These are phyloP conservation scores for Gallinago stenura DNA, from an alignment of 2,797 vertebrate species.

Conservation along the genomic window DNA sequence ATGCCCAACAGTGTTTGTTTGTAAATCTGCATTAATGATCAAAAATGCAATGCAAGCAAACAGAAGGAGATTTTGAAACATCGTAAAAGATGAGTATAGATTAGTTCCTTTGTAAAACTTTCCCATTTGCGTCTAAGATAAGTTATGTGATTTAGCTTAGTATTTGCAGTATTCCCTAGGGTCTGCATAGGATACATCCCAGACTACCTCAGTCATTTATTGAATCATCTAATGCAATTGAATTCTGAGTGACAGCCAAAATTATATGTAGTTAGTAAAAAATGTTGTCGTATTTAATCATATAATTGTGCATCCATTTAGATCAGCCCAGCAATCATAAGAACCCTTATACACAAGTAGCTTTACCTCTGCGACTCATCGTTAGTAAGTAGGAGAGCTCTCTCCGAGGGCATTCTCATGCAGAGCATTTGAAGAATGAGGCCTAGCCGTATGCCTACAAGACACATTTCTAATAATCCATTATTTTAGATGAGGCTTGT, in stretches of 20 bases:
- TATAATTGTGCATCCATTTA: constrained; percentile 65
- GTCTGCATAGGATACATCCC: constrained; percentile 7
- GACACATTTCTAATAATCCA: not conserved
- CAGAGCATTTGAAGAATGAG: not conserved
- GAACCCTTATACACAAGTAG: constrained; percentile 49
- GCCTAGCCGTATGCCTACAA: not conserved
- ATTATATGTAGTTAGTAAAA: constrained; percentile 61
- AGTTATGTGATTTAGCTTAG: not conserved
- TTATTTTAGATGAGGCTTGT: not conserved
- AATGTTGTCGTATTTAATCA: constrained; percentile 58
- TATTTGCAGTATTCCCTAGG: constrained; percentile 26
- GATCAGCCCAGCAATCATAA: constrained; percentile 43
- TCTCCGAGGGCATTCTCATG: not conserved
- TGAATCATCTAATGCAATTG: constrained; percentile 58
- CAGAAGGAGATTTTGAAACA: not conserved
- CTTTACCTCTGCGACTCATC: constrained; percentile 17
- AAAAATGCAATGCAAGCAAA: not conserved
- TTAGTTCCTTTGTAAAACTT: constrained; percentile 5
- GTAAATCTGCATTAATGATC: not conserved
- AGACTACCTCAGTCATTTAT: constrained; percentile 26
- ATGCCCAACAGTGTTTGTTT: not conserved
- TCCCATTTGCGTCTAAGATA: not conserved
- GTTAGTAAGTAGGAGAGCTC: not conserved
- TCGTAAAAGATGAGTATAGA: not conserved
- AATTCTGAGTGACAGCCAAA: constrained; percentile 56